phyloP scores from a whole-genome alignment of 2,113 vertebrate genomes.

The Ploceus nigricollis region DNA sequence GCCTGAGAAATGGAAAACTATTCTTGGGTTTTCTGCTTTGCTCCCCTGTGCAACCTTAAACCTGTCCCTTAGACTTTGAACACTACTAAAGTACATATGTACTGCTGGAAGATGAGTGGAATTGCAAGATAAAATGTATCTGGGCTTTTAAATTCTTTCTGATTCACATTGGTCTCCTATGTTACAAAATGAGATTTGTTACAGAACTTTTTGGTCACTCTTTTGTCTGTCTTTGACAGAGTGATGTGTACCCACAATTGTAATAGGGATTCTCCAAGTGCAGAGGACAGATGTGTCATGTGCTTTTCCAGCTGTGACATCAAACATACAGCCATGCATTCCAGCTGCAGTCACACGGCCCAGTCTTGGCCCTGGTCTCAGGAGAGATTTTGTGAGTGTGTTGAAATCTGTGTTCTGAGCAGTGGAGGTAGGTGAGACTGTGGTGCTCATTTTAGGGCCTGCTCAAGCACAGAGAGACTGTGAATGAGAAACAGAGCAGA shows the following conservation, averaged over 20 bases:
- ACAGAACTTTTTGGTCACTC: neutral
- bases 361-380: neutral
- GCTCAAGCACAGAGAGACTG: neutral
- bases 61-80: neutral
- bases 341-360: neutral
- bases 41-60: neutral
- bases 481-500: neutral
- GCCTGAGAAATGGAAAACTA: neutral
- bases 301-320: neutral
- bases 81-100: fast-evolving
- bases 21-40: neutral
- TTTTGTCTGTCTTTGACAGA: neutral
- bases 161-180: fast-evolving
- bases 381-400: neutral
- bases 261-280: neutral
- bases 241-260: fast-evolving
- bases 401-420: neutral
- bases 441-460: neutral
- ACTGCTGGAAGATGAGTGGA: neutral
- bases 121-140: neutral
- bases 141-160: neutral
- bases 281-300: neutral
- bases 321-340: fast-evolving
- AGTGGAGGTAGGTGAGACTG: neutral
- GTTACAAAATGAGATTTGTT: neutral